Evolutionary conservation across 2,797 vertebrate genomes (phyloP).

Genomic region (Mus caroli): DNA sequence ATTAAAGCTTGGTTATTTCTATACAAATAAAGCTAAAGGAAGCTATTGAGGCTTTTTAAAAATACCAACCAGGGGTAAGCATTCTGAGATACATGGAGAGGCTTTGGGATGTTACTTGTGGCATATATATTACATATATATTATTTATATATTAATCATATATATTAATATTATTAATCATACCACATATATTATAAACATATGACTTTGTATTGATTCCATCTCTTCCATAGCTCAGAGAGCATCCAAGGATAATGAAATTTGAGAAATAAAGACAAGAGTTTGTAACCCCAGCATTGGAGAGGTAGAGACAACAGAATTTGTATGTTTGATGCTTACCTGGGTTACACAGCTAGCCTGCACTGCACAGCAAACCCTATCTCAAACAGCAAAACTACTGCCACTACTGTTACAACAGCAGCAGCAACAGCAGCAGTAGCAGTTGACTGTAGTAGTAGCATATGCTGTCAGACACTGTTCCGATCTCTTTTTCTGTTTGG

Average conservation of each 20-base stretch:
- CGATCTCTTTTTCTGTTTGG: background rate
- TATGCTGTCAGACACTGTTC: background rate
- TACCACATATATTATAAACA: background rate
- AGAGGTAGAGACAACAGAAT: background rate
- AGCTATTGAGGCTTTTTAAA: background rate
- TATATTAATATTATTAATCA: background rate
- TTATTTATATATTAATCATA: background rate
- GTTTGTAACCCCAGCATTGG: background rate
- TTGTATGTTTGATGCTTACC: background rate
- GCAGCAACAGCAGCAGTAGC: too few relatives aligned
- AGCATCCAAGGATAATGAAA: background rate
- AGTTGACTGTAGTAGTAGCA: background rate
- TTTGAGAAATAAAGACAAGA: background rate
- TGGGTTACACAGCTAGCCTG: too few relatives aligned
- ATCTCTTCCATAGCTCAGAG: background rate
- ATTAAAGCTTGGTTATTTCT: slow-evolving; percentile 48
- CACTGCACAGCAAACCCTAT: background rate
- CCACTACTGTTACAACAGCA: background rate
- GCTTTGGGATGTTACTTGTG: background rate
- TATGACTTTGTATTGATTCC: background rate
- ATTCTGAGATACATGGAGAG: slow-evolving; percentile 28
- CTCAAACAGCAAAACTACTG: background rate
- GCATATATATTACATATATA: background rate
- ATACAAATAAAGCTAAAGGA: slow-evolving; percentile 46
- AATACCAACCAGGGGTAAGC: background rate